Evolutionary conservation across 2,888 invertebrate genomes (phyloP), one percentile per base, ranked within the genome.

Genomic region (Chrysolina americana): DNA sequence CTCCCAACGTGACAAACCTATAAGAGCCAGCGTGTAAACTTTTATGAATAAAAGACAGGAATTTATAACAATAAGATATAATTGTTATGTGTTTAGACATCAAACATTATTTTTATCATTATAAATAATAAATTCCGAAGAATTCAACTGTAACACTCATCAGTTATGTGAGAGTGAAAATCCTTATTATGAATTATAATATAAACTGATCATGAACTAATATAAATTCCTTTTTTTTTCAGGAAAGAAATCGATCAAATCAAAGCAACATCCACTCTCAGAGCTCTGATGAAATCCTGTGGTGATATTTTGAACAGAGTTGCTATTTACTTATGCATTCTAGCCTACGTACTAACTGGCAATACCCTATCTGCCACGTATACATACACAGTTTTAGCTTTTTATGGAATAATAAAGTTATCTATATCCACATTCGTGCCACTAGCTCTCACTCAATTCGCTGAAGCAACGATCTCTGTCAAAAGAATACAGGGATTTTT

Each of bases 301-400:
- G 86, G 91, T 83, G 93, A 96, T 63, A 95, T 95, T 85, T 94
- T 96, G 0, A 94, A 95, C 82, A 92, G 96, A 78, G 91, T 95
- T 56, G 94, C 96, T 0, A 89, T 96, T 15, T 95, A 94, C 84
- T 91, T 95, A 70, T 95, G 95, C 2, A 91, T 97, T 66, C 89
- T 95, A 47, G 91, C 93, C 0, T 95, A 93, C 83, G 93, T 94
- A 11, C 88, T 95, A 0, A 88, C 92, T 76, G 94, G 93, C 23
- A 83, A 88, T 72, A 79, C 78, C 11, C 82, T 89, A 77, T 87
- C 88, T 11, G 90, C 92, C 0, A 92, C 92, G 70, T 91, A 92
- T 83, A 93, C 94, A 0, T 95, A 94, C 86, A 92, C 94, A 0
- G 89, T 94, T 81, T 93, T 94, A 8, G 93, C 94, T 80, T 94